These are phyloP conservation scores for Heliconius hewitsoni DNA, from an alignment of 1,140 invertebrate species.

Conservation along the genomic window DNA sequence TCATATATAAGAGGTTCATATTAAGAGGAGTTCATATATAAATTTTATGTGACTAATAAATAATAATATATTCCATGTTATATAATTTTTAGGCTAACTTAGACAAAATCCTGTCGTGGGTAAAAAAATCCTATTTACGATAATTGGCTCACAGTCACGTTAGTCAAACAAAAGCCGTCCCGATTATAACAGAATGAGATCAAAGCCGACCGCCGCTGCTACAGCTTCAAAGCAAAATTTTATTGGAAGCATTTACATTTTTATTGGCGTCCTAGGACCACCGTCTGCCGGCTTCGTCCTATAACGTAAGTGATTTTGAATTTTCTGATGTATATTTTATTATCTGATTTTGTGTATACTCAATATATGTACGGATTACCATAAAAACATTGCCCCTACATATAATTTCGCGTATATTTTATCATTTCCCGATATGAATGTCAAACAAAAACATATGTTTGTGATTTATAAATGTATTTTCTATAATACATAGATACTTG, in stretches of 20 bases:
- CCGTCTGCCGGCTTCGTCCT: slow-evolving; percentile 63
- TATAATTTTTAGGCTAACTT: neutral
- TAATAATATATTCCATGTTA: neutral
- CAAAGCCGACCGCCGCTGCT: slow-evolving; percentile 64
- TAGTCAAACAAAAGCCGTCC: slow-evolving; percentile 56
- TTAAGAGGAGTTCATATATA: neutral
- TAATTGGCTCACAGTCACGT: slow-evolving; percentile 50
- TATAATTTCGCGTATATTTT: slow-evolving; percentile 28
- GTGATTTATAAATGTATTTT: neutral
- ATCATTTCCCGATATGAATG: neutral
- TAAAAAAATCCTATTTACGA: slow-evolving; percentile 42
- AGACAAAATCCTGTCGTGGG: slow-evolving; percentile 26
- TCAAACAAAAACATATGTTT: neutral
- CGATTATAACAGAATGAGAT: slow-evolving; percentile 67
- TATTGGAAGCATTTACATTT: slow-evolving; percentile 79
- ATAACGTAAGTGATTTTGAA: slow-evolving; percentile 81
- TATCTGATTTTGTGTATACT: slow-evolving; percentile 76
- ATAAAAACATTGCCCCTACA: slow-evolving; percentile 57
- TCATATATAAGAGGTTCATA: no score
- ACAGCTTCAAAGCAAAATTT: slow-evolving; percentile 79
- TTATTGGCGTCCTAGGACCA: slow-evolving; percentile 78
- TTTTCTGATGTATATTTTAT: slow-evolving; percentile 81
- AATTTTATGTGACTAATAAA: neutral
- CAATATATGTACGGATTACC: slow-evolving; percentile 70
- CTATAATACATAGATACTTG: neutral